Evolutionary conservation across 1,140 invertebrate species (phyloP).

Genomic region (Bombus superbus): DNA sequence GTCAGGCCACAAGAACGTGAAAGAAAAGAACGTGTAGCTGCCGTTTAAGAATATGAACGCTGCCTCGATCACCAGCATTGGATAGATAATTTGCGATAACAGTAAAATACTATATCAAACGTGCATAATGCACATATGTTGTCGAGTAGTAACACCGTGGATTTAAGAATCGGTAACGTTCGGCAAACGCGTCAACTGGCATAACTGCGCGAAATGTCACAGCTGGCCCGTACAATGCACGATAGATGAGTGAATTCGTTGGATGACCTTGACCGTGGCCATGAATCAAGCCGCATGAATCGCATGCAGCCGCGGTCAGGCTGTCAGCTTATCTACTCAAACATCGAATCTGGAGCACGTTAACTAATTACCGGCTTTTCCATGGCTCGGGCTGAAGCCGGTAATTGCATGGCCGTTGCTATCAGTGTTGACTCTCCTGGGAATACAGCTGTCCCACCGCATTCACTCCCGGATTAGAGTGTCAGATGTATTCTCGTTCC

Average conservation of each 20-base stretch:
- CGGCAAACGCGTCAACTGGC: too few species aligned
- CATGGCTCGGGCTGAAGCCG: constrained; percentile 60
- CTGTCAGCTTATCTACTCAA: constrained; percentile 66
- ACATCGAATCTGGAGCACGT: constrained; percentile 70
- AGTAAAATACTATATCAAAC: too few species aligned
- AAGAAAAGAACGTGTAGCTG: too few species aligned
- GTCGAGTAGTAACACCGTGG: too few species aligned
- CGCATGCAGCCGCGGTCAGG: constrained; percentile 54
- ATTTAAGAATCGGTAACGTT: too few species aligned
- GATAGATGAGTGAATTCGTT: background rate
- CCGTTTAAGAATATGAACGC: too few species aligned
- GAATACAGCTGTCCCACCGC: constrained; percentile 49
- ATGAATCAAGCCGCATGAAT: constrained; percentile 56
- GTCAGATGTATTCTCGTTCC: constrained; percentile 37
- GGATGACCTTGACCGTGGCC: constrained; percentile 62
- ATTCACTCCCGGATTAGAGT: constrained; percentile 29
- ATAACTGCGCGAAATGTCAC: background rate
- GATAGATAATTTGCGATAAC: too few species aligned
- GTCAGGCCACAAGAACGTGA: too few species aligned
- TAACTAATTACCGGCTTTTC: constrained; percentile 72
- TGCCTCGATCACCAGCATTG: too few species aligned
- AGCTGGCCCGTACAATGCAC: background rate
- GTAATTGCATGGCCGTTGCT: constrained; percentile 64
- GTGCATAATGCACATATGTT: too few species aligned
- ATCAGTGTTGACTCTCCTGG: constrained; percentile 67